Evolutionary conservation across 1,140 invertebrate species (phyloP).

Genomic region (Ceratitis capitata): DNA sequence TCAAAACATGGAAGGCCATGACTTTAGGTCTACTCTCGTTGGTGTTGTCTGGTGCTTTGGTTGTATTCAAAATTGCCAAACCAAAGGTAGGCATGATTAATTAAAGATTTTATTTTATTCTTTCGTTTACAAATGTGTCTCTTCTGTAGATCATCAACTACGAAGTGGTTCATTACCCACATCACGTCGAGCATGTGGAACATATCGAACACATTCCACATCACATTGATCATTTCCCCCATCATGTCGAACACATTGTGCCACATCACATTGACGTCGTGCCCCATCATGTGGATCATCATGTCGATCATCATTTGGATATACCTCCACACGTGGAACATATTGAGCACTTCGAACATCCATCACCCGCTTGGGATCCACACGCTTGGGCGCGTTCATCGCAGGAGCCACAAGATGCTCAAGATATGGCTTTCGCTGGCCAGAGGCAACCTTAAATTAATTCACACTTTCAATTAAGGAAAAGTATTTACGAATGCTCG

Average conservation of each 20-base stretch:
- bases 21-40: conserved; percentile 85
- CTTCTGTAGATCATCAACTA: conserved; percentile 72
- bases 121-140: background rate
- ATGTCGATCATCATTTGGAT: conserved; percentile 59
- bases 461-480: background rate
- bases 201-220: conserved; percentile 65
- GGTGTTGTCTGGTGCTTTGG: conserved; percentile 80
- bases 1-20: conserved; percentile 88
- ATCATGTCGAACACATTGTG: conserved; percentile 64
- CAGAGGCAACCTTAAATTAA: conserved; percentile 63
- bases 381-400: conserved; percentile 62
- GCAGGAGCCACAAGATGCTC: conserved; percentile 67
- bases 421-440: conserved; percentile 74
- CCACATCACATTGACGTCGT: conserved; percentile 54
- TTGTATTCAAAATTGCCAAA: conserved; percentile 86
- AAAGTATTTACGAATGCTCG: background rate
- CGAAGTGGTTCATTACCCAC: conserved; percentile 86
- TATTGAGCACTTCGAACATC: conserved; percentile 61
- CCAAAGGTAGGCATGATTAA: conserved; percentile 71
- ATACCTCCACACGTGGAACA: conserved; percentile 57
- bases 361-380: conserved; percentile 72
- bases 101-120: background rate
- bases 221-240: conserved; percentile 56
- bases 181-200: conserved; percentile 69
- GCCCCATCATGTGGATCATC: conserved; percentile 71